Evolutionary conservation across 2,113 vertebrate genomes (phyloP), one percentile per base, ranked within the genome.

Genomic region (Sterna hirundo): DNA sequence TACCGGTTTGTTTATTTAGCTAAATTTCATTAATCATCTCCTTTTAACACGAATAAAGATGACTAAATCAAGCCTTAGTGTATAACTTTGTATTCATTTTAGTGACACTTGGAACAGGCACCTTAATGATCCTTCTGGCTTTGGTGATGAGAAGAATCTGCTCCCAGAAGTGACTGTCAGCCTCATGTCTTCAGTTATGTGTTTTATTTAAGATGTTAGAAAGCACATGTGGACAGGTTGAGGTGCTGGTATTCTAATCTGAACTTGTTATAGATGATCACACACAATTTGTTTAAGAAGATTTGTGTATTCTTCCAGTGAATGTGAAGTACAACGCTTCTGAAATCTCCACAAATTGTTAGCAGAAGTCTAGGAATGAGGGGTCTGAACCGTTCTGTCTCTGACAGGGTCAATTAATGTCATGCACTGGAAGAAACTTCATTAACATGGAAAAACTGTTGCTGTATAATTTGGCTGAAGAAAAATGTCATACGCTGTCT

Each of bases 151-250:
- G 54, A 85, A 64, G 36, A 55, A 49, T 34, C 38, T 65, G 0
- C 6, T 72, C 9, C 76, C 13, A 10, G 21, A 83, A 32, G 30
- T 11, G 54, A 26, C 15, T 52, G 22, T 52, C 54, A 49, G 30
- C 22, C 16, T 89, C 6, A 6, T 12, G 5, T 42, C 72, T 51
- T 78, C 32, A 64, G 25, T 52, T 78, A 14, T 0, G 12, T 27
- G n/a, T 16, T 62, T 13, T 71, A 17, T 85, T 74, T 61, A 42
- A 55, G 22, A 8, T 36, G 47, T 36, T 46, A 40, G 29, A 70
- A 83, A n/a, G 29, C 21, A 15, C 0, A 0, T 34, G 19, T 21
- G 52, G 27, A 18, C 77, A 14, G 46, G 22, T 46, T 42, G 30
- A 88, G 68, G 30, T 30, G 32, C 34, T 68, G 0, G 1, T 47